Evolutionary conservation across 2,113 vertebrate species (phyloP).

Genomic region (Oreochromis tanganicae): DNA sequence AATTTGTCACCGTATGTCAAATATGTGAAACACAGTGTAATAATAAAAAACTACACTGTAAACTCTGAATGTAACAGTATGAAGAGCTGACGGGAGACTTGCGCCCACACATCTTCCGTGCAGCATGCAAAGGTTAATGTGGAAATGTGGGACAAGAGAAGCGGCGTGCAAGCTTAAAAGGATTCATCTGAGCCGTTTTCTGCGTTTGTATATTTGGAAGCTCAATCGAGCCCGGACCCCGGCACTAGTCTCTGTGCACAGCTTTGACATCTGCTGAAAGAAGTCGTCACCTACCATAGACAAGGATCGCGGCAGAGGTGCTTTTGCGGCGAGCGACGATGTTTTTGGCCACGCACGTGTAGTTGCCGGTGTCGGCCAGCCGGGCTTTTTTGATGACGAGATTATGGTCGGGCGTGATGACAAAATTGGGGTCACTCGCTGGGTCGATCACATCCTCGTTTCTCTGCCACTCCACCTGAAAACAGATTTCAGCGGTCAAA

Average conservation of each 20-base stretch:
- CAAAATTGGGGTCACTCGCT: conserved; percentile 84
- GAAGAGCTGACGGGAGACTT: background rate
- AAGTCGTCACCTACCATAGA: conserved; percentile 81
- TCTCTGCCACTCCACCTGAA: conserved; percentile 94
- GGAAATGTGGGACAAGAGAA: background rate
- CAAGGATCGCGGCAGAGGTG: conserved; percentile 82
- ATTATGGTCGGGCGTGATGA: conserved; percentile 88
- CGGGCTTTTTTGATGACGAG: conserved; percentile 92
- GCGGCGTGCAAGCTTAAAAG: conserved; percentile 4
- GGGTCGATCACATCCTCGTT: conserved; percentile 93
- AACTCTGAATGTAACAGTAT: background rate
- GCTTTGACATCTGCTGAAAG: conserved; percentile 25
- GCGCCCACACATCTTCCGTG: background rate
- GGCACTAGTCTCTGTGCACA: background rate
- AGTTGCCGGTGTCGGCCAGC: conserved; percentile 94
- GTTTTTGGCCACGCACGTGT: conserved; percentile 98
- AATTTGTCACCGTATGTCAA: background rate
- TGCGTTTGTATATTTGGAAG: background rate
- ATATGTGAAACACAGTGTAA: background rate
- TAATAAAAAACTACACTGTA: background rate
- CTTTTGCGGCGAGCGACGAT: conserved; percentile 94
- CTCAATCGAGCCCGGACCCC: background rate
- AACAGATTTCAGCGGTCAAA: conserved; percentile 26
- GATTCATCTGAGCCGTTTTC: background rate
- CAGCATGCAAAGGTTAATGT: conserved; percentile 6